Evolutionary conservation across 2,113 vertebrate species (phyloP).

Genomic region (Cichladusa arquata): DNA sequence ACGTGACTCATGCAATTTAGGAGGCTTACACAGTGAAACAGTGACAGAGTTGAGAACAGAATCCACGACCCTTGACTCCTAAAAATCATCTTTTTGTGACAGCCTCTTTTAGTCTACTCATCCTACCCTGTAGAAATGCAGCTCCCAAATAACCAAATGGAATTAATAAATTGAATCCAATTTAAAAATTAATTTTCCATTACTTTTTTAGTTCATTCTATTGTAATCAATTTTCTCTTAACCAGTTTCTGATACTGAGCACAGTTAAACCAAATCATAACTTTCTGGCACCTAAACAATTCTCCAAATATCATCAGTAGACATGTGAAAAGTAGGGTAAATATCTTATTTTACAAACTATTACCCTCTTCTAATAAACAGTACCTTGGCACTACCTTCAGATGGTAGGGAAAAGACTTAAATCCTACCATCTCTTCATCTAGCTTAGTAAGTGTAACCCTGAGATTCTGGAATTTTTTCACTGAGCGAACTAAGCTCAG

Average conservation of each 20-base stretch:
- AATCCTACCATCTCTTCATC: background rate
- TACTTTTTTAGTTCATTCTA: background rate
- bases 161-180: background rate
- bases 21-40: conserved; percentile 6
- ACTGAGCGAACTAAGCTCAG: fast-evolving
- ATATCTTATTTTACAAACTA: background rate
- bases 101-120: background rate
- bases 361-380: background rate
- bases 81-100: background rate
- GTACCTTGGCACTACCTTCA: background rate
- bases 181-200: background rate
- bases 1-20: background rate
- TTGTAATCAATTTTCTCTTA: background rate
- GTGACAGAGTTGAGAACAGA: background rate
- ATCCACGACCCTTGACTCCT: background rate
- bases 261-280: background rate
- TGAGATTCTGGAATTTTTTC: background rate
- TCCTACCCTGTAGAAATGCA: background rate
- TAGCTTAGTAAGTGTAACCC: background rate
- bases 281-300: background rate
- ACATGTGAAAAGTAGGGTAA: background rate
- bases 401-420: background rate
- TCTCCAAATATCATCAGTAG: background rate
- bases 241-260: background rate
- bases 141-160: background rate